Base-by-base conservation (phyloP, 2,113 vertebrate species). In the Sceloporus tristichus region DNA sequence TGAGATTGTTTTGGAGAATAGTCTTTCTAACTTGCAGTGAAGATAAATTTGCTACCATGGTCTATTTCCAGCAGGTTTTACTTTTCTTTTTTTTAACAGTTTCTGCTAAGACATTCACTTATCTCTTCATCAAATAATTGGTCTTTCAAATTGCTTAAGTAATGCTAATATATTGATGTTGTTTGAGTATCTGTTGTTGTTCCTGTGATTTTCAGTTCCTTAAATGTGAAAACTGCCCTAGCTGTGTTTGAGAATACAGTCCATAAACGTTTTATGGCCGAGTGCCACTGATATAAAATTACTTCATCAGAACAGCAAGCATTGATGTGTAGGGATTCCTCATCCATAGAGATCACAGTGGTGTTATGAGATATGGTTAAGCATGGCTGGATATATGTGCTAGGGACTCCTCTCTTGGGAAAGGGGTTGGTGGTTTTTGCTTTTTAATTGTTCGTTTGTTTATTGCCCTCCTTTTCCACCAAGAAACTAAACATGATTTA, bases 1-100 rank as follows among this genome's bases (percentile, higher is more conserved):
- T 89, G 62, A 9, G 19, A 79, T 89, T 89, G 88, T 89, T 89
- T 86, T 89, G 83, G 84, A n/a, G 9, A 27, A 16, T 68, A 82
- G 34, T n/a, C 16, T 92, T 93, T 76, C 66, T 68, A 66, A 86
- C 68, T 86, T 82, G 27, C 80, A 68, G 34, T 40, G 66, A 70
- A 34, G 56, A 14, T 88, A 3, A 85, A 77, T 81, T 68, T 27
- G 13, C 54, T 75, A 10, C 70, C 65, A 65, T 85, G 23, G 82
- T 86, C 53, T 29, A 0, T 1, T 82, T 59, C 8, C 42, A 54
- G 27, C n/a, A 56, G n/a, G 18, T 66, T 16, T 19, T 29, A 0
- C 56, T 84, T 29, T 2, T 42, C 27, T 29, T 56, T 75, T 73
- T 29, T 0, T 1, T 14, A 59, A 62, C 3, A 62, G 18, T 16